Evolutionary conservation across 1,140 invertebrate genomes (phyloP).

Genomic region (Bactericera cockerelli): DNA sequence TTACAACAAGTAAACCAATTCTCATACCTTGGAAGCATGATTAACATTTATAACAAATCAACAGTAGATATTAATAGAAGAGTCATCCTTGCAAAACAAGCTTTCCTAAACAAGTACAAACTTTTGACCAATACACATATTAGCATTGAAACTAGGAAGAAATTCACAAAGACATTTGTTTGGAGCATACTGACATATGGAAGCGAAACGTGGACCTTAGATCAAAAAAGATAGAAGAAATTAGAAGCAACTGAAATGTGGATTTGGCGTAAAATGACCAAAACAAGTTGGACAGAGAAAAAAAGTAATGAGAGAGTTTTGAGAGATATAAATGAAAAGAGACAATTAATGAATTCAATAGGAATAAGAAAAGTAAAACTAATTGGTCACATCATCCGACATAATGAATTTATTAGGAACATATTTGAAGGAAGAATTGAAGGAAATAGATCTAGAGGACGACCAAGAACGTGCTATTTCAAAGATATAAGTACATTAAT

Average conservation of each 20-base stretch:
- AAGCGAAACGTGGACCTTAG: constrained; percentile 12
- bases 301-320: neutral
- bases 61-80: constrained; percentile 5
- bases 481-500: neutral
- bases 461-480: constrained; percentile 10
- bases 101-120: constrained; percentile 10
- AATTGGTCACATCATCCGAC: constrained; percentile 8
- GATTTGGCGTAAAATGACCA: constrained; percentile 9
- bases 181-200: neutral
- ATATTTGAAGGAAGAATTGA: constrained; percentile 13
- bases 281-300: constrained; percentile 1
- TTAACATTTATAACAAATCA: neutral
- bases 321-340: neutral
- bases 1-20: constrained; percentile 5
- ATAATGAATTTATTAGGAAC: constrained; percentile 6
- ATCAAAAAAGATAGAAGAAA: neutral
- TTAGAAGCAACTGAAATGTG: constrained; percentile 12
- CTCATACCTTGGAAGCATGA: constrained; percentile 6
- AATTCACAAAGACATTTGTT: neutral
- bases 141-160: constrained; percentile 8
- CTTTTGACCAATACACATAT: neutral
- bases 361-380: constrained; percentile 12
- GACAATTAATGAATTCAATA: constrained; percentile 7
- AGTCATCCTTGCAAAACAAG: neutral
- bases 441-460: constrained; percentile 5